phyloP scores from a whole-genome alignment of 2,888 invertebrate species.

The Imbricaverruca yamaguchii region DNA sequence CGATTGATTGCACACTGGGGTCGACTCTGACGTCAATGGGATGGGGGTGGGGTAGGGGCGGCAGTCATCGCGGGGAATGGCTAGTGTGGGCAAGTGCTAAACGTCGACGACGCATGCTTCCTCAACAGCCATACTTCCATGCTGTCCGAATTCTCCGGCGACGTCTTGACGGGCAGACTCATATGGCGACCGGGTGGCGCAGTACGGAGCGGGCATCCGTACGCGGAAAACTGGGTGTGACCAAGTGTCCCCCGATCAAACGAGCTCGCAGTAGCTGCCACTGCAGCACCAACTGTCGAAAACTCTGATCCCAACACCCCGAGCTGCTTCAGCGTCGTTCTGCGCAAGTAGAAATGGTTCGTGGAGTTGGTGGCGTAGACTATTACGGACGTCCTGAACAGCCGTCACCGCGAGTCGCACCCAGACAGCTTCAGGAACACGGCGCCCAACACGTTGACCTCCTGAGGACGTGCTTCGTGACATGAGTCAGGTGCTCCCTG shows the following conservation, averaged over 20 bases:
- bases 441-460: conserved; percentile 20
- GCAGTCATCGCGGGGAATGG: neutral
- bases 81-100: conserved; percentile 12
- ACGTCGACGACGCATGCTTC: neutral
- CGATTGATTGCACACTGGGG: neutral
- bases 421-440: conserved; percentile 20
- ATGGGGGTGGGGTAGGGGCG: too few species aligned
- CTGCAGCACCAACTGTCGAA: neutral
- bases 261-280: neutral
- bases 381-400: neutral
- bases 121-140: conserved; percentile 17
- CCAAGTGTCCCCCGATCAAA: neutral
- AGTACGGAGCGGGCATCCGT: neutral
- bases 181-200: neutral
- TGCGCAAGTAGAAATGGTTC: conserved; percentile 19
- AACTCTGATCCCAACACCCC: neutral
- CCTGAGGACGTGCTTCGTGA: conserved; percentile 24
- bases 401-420: neutral
- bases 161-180: neutral
- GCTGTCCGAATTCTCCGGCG: neutral
- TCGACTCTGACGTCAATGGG: conserved; percentile 16
- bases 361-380: conserved; percentile 1
- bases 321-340: neutral
- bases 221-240: neutral
- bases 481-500: conserved; percentile 21